Percentiles rank a stretch among this genome's conserved stretches.
phyloP scores from a whole-genome alignment of 1,140 invertebrate species.

The Cyclina sinensis region DNA sequence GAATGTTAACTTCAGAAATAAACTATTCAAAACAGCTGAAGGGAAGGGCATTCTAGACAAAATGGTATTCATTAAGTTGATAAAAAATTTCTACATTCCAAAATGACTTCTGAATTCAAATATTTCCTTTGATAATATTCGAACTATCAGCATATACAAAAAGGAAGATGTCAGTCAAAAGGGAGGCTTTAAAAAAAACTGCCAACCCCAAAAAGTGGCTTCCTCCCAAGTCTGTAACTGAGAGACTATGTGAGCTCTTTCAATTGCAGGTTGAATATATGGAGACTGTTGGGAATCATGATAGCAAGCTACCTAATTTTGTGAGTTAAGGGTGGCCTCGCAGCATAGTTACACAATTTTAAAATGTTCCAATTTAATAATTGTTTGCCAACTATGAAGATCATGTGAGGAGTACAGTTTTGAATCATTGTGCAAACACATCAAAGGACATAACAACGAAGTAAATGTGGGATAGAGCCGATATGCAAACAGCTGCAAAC shows the following conservation, averaged over 20 bases:
- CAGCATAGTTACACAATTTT: too few species aligned
- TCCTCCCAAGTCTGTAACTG: background rate
- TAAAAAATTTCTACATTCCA: background rate
- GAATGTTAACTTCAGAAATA: background rate
- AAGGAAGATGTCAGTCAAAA: background rate
- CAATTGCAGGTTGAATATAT: background rate
- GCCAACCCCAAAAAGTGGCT: background rate
- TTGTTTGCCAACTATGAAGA: too few species aligned
- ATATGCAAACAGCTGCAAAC: too few species aligned
- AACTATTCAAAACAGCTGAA: background rate
- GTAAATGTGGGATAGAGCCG: too few species aligned
- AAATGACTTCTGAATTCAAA: background rate
- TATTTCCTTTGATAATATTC: background rate
- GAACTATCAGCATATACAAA: background rate
- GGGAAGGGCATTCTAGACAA: background rate
- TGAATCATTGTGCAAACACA: too few species aligned
- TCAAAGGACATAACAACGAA: too few species aligned
- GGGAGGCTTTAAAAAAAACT: background rate
- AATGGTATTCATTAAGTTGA: background rate
- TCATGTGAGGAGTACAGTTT: too few species aligned
- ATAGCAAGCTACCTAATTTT: background rate
- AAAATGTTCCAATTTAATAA: too few species aligned
- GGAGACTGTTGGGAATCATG: constrained; percentile 11
- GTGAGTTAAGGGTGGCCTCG: too few species aligned
- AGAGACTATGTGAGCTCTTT: background rate